These are phyloP conservation scores for Diadegma fenestrale DNA, from an alignment of 2,888 invertebrate species.

Conservation along the genomic window DNA sequence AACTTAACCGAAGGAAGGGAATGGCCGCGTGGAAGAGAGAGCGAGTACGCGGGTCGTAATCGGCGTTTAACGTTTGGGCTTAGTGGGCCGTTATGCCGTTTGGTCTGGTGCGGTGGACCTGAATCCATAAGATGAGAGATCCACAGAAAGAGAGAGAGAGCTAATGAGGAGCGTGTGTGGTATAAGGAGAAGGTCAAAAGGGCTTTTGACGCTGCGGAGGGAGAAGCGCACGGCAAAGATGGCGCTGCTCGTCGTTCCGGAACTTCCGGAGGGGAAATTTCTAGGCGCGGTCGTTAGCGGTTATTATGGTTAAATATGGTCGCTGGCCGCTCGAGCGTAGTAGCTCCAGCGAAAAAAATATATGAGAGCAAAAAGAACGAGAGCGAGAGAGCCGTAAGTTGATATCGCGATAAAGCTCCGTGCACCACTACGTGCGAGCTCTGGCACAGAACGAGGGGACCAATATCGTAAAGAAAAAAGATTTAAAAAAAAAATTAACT, in stretches of 20 bases:
- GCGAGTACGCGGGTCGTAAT: conserved; percentile 71
- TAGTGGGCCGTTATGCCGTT: conserved; percentile 75
- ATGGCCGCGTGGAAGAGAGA: neutral
- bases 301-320: conserved; percentile 80
- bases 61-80: conserved; percentile 79
- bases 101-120: conserved; percentile 58
- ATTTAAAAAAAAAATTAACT: neutral
- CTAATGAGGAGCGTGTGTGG: conserved; percentile 26
- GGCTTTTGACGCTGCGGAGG: neutral
- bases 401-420: conserved; percentile 63
- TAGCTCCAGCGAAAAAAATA: conserved; percentile 11
- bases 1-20: conserved; percentile 4
- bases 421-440: conserved; percentile 30
- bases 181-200: conserved; percentile 36
- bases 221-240: conserved; percentile 15
- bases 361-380: conserved; percentile 9
- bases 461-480: conserved; percentile 41
- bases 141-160: conserved; percentile 19
- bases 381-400: conserved; percentile 55
- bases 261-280: conserved; percentile 77
- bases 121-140: conserved; percentile 42
- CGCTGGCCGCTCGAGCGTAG: conserved; percentile 54
- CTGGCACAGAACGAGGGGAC: conserved; percentile 16
- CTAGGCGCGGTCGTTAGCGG: conserved; percentile 77
- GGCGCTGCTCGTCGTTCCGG: conserved; percentile 71